Percentiles rank a stretch among this genome's conserved stretches.
These are phyloP conservation scores for Rachycentron canadum DNA, from an alignment of 2,797 vertebrate species.

Conservation along the genomic window DNA sequence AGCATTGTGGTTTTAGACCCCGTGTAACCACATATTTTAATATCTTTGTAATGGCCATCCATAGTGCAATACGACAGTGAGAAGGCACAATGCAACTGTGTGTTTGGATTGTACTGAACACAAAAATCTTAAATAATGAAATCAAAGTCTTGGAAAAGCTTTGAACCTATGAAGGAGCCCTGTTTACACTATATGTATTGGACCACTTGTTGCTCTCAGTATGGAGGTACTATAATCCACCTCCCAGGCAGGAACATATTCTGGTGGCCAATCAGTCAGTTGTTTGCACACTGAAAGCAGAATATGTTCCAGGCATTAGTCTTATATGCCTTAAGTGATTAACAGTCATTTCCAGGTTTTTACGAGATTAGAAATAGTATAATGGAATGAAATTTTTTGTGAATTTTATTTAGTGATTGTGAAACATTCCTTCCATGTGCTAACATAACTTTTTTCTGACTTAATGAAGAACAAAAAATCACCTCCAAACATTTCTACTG, in stretches of 20 bases:
- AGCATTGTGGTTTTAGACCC: not conserved
- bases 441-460: conserved; percentile 19
- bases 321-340: conserved; percentile 13
- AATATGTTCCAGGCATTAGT: conserved; percentile 20
- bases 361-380: conserved; percentile 27
- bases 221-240: not conserved
- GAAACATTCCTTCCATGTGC: conserved; percentile 46
- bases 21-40: not conserved
- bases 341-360: conserved; percentile 10
- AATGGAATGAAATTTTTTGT: not conserved
- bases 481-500: not conserved
- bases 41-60: not conserved
- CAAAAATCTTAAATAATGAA: not conserved
- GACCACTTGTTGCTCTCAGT: conserved; percentile 7
- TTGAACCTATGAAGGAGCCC: conserved; percentile 18
- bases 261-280: not conserved
- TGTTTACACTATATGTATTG: conserved; percentile 14
- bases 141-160: not conserved
- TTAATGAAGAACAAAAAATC: not conserved
- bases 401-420: conserved; percentile 15
- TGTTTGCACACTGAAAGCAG: not conserved
- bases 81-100: not conserved
- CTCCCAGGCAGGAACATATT: conserved; percentile 2
- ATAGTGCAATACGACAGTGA: not conserved
- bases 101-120: not conserved